phyloP scores from a whole-genome alignment of 1,140 invertebrate species.

The Chionoecetes opilio region DNA sequence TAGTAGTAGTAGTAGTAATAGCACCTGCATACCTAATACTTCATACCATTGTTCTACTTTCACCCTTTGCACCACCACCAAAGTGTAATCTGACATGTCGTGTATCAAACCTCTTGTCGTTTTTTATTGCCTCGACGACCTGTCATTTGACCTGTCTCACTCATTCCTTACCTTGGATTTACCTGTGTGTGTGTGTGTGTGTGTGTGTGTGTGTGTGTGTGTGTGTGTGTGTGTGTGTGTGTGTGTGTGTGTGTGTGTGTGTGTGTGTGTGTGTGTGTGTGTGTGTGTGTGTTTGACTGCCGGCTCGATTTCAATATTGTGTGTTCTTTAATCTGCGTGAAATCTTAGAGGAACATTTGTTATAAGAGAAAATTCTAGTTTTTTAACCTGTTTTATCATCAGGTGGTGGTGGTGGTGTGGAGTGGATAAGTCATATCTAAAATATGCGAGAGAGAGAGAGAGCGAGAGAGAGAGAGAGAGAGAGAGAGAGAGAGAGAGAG shows the following conservation, averaged over 20 bases:
- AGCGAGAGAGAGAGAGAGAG: too few relatives aligned
- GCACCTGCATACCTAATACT: too few relatives aligned
- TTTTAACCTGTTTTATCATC: not conserved
- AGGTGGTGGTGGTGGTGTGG: not conserved
- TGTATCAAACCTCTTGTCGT: not conserved
- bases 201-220: slow-evolving; percentile 27
- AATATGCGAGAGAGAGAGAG: too few relatives aligned
- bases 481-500: too few relatives aligned
- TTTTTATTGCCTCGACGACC: not conserved
- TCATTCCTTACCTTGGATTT: not conserved
- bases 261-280: slow-evolving; percentile 18
- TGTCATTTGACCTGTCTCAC: not conserved
- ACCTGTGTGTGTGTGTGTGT: slow-evolving; percentile 16
- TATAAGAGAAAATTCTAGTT: not conserved
- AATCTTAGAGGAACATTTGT: slow-evolving; percentile 12
- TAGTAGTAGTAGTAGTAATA: too few relatives aligned
- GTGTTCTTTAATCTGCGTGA: slow-evolving; percentile 1
- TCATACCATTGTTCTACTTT: too few relatives aligned
- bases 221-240: slow-evolving; percentile 2
- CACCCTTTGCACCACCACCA: not conserved
- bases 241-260: slow-evolving; percentile 27
- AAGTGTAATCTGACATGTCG: not conserved
- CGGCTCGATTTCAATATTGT: not conserved
- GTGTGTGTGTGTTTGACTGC: not conserved
- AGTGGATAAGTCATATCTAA: too few relatives aligned